Conservation (phyloP, 35 echinoderm and acorn worm genomes). For the Eucidaris tribuloides region DNA sequence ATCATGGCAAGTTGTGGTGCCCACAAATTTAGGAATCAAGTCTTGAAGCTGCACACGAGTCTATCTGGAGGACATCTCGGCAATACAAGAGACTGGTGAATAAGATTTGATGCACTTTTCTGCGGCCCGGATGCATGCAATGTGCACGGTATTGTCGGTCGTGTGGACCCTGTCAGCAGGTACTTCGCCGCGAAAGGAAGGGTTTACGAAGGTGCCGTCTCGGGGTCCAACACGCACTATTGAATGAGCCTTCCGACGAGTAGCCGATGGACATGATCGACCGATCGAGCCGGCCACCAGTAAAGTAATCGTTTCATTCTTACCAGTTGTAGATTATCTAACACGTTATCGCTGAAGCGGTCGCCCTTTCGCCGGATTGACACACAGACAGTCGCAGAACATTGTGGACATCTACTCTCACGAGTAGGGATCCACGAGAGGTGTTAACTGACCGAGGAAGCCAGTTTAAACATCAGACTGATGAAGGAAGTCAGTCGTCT, state of each 20-base stretch:
- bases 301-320: constrained; percentile 25
- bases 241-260: constrained; percentile 28
- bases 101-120: constrained; percentile 8
- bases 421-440: constrained; percentile 20
- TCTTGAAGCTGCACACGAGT: neutral
- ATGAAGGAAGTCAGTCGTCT: neutral
- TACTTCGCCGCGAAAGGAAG: constrained; percentile 8
- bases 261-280: constrained; percentile 41
- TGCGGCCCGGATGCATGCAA: constrained; percentile 54
- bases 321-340: constrained; percentile 40
- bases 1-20: neutral
- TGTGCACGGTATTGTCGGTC: constrained; percentile 31
- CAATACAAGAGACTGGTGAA: neutral
- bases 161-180: constrained; percentile 37
- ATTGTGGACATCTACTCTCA: constrained; percentile 34
- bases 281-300: constrained; percentile 22
- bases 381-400: constrained; percentile 37
- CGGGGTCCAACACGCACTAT: constrained; percentile 3
- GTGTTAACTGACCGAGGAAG: constrained; percentile 22
- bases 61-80: neutral
- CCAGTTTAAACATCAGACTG: too few relatives aligned
- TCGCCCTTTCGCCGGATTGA: neutral
- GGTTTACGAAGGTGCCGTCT: constrained; percentile 5
- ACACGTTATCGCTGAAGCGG: constrained; percentile 39
- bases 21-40: neutral